Evolutionary conservation across 1,140 invertebrate genomes (phyloP).

Genomic region (Bombyx mori): ASM3026992v2 NC_085112.1:6704001-6704500

Average conservation of each 20-base stretch:
- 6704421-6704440: too few relatives aligned
- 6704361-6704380: conserved; percentile 20
- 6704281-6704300: conserved; percentile 51
- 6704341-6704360: conserved; percentile 23
- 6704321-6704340: conserved; percentile 44
- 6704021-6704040: conserved; percentile 70
- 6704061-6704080: conserved; percentile 57
- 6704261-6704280: conserved; percentile 47
- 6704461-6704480: too few relatives aligned
- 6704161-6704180: conserved; percentile 52
- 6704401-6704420: too few relatives aligned
- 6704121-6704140: conserved; percentile 70
- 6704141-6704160: conserved; percentile 57
- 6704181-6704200: conserved; percentile 69
- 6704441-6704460: too few relatives aligned
- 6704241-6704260: conserved; percentile 52
- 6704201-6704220: conserved; percentile 69
- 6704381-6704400: too few relatives aligned
- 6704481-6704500: too few relatives aligned
- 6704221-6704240: conserved; percentile 48
- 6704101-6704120: conserved; percentile 67
- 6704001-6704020: conserved; percentile 41
- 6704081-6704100: conserved; percentile 70
- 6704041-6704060: conserved; percentile 67
- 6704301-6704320: conserved; percentile 33